Evolutionary conservation across 2,113 vertebrate species (phyloP).

Genomic region (Xenopus borealis): DNA sequence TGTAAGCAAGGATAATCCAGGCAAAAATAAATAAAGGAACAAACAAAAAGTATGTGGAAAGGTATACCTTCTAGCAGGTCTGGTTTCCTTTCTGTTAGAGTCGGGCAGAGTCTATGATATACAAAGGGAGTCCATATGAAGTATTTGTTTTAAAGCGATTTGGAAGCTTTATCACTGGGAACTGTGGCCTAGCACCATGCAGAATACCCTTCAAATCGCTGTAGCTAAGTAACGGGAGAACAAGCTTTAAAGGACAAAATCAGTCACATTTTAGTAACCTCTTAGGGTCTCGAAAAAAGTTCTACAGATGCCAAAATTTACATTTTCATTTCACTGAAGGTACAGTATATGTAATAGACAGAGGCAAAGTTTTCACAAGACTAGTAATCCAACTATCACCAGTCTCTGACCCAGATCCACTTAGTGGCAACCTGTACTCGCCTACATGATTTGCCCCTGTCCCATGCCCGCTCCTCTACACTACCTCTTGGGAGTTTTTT

Average conservation of each 20-base stretch:
- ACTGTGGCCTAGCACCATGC: conserved; percentile 10
- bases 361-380: no score
- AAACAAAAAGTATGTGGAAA: background rate
- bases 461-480: no score
- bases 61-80: background rate
- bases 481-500: no score
- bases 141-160: conserved; percentile 39
- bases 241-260: conserved; percentile 27
- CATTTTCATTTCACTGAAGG: no score
- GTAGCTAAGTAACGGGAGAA: conserved; percentile 33
- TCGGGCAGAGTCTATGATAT: conserved; percentile 12
- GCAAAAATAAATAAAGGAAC: conserved; percentile 2
- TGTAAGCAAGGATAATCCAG: conserved; percentile 14
- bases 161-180: conserved; percentile 17
- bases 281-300: background rate
- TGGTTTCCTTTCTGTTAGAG: background rate
- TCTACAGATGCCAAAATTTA: background rate
- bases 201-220: conserved; percentile 34
- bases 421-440: no score
- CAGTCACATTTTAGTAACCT: conserved; percentile 15
- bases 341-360: no score
- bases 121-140: conserved; percentile 12
- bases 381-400: no score
- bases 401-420: no score
- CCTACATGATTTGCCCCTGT: no score